Conservation (phyloP, 2,797 vertebrate species). For the Rhinoraja longicauda region DNA sequence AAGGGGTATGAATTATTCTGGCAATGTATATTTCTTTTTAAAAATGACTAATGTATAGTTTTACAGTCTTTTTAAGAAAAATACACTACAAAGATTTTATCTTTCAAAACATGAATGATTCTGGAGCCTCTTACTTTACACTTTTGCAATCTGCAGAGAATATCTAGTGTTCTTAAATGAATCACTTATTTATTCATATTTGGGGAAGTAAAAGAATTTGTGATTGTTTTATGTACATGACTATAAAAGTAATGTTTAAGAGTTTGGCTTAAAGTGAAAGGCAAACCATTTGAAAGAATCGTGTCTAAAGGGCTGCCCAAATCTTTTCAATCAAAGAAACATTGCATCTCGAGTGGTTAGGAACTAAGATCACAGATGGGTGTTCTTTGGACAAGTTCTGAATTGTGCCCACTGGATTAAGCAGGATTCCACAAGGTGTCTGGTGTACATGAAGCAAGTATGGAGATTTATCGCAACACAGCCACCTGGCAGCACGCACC, state of each 20-base stretch:
- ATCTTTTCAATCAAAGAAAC: not conserved
- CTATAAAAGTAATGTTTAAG: not conserved
- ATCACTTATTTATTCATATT: not conserved
- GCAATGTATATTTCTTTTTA: not conserved
- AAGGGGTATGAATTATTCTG: not conserved
- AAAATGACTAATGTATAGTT: not conserved
- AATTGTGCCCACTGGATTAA: conserved; percentile 43
- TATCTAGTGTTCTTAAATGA: not conserved
- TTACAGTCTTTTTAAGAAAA: not conserved
- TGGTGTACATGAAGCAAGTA: conserved; percentile 79
- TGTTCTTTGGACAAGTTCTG: conserved; percentile 15
- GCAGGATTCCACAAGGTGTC: conserved; percentile 89
- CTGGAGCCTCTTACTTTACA: not conserved
- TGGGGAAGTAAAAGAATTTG: not conserved
- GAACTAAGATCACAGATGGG: not conserved
- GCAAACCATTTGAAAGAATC: not conserved
- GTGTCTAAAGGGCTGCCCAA: not conserved
- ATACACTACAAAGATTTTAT: not conserved
- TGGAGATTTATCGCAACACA: conserved; percentile 53
- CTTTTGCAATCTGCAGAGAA: not conserved
- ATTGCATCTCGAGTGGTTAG: not conserved
- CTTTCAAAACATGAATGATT: not conserved
- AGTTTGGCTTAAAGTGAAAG: not conserved
- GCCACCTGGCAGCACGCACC: conserved; percentile 51
- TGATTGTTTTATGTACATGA: not conserved